phyloP scores from a whole-genome alignment of 2,113 vertebrate genomes.

The Beaufortia kweichowensis region DNA sequence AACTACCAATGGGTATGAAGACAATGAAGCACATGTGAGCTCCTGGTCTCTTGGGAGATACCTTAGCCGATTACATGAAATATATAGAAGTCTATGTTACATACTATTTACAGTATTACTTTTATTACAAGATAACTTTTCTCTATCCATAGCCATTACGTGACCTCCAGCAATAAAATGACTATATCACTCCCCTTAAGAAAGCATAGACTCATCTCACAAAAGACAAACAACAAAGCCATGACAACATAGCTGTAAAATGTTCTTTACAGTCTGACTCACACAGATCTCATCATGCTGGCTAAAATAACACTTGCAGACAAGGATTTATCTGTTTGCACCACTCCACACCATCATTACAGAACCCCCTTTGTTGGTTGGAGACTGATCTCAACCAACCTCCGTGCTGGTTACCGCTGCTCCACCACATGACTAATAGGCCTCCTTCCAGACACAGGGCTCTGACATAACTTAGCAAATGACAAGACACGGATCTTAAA shows the following conservation, averaged over 20 bases:
- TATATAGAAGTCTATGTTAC: background rate
- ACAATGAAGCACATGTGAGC: background rate
- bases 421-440: background rate
- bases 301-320: slow-evolving; percentile 24
- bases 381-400: background rate
- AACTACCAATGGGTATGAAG: background rate
- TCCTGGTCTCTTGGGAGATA: background rate
- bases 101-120: too few species aligned
- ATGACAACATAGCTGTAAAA: slow-evolving; percentile 1
- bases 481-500: slow-evolving; percentile 13
- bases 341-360: background rate
- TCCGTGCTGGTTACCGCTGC: background rate
- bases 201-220: background rate
- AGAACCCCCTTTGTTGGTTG: slow-evolving; percentile 1
- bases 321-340: slow-evolving; percentile 6
- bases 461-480: slow-evolving; percentile 18
- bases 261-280: slow-evolving; percentile 19
- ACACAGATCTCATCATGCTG: slow-evolving; percentile 15
- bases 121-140: background rate
- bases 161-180: background rate
- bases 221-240: background rate
- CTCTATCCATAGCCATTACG: background rate
- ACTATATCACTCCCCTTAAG: background rate
- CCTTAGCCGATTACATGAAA: too few species aligned
- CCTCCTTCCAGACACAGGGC: background rate